Percentiles rank a stretch among this genome's conserved stretches.
phyloP scores from a whole-genome alignment of 2,888 invertebrate species.

The Phorcus lineatus region DNA sequence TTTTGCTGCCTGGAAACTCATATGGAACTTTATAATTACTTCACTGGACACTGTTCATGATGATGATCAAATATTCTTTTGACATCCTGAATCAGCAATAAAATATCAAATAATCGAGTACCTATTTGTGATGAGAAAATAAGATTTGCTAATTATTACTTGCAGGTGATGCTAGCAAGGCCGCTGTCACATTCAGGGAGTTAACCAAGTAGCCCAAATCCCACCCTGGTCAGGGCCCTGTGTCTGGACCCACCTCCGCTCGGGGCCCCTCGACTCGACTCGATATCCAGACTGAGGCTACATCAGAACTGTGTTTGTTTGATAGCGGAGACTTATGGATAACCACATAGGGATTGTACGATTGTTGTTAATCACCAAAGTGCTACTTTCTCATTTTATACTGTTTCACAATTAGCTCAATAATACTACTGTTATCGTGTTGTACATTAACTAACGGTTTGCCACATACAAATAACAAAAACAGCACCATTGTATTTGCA shows the following conservation, averaged over 20 bases:
- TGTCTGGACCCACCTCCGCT: neutral
- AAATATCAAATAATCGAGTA: too few relatives aligned
- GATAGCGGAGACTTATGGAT: neutral
- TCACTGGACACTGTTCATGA: too few relatives aligned
- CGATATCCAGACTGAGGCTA: neutral
- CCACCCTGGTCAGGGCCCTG: neutral
- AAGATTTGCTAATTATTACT: neutral
- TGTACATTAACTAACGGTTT: neutral
- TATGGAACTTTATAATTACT: too few relatives aligned
- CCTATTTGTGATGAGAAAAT: too few relatives aligned
- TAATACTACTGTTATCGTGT: neutral
- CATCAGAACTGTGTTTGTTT: neutral
- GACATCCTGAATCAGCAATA: too few relatives aligned
- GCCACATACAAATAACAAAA: neutral
- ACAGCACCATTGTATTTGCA: neutral
- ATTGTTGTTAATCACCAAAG: conserved; percentile 3
- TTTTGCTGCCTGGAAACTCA: too few relatives aligned
- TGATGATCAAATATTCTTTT: too few relatives aligned
- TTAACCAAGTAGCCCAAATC: neutral
- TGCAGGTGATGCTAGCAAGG: conserved; percentile 5
- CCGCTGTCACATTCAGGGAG: conserved; percentile 14
- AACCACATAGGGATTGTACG: neutral
- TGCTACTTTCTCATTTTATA: conserved; percentile 19
- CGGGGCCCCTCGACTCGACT: neutral
- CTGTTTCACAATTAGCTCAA: conserved; percentile 8